A percentile compares a stretch with the other conserved stretches of the same genome.
Conservation (phyloP, 2,797 vertebrate genomes). For the Betta splendens region DNA sequence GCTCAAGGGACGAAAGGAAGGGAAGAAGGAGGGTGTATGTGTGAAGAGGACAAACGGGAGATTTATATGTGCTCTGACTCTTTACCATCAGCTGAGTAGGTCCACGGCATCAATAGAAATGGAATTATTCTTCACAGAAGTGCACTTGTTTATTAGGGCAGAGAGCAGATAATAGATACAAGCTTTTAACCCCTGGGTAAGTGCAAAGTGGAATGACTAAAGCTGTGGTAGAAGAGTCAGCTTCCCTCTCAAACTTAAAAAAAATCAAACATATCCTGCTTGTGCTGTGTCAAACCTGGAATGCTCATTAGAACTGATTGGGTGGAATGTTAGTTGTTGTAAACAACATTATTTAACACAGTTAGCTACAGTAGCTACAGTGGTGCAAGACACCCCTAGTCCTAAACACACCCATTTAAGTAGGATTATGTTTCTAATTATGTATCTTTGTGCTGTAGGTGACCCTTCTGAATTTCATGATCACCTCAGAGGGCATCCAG, state of each 20-base stretch:
- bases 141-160: slow-evolving; percentile 72
- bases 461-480: slow-evolving; percentile 92
- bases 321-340: slow-evolving; percentile 13
- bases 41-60: slow-evolving; percentile 65
- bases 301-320: slow-evolving; percentile 44
- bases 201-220: slow-evolving; percentile 50
- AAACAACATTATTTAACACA: slow-evolving; percentile 6
- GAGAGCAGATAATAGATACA: slow-evolving; percentile 63
- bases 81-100: slow-evolving; percentile 70
- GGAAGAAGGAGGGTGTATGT: slow-evolving; percentile 42
- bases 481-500: slow-evolving; percentile 90
- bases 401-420: not conserved
- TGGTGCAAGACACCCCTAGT: not conserved
- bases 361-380: not conserved
- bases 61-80: slow-evolving; percentile 69
- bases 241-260: slow-evolving; percentile 41
- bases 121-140: slow-evolving; percentile 71
- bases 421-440: not conserved
- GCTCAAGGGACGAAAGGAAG: slow-evolving; percentile 33
- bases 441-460: slow-evolving; percentile 76
- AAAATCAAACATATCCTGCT: slow-evolving; percentile 37
- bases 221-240: slow-evolving; percentile 46
- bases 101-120: slow-evolving; percentile 74
- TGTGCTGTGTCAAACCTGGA: slow-evolving; percentile 29
- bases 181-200: slow-evolving; percentile 73